Base-by-base conservation (phyloP, 2,888 invertebrate genomes). In the Drosophila tanythrix region DNA sequence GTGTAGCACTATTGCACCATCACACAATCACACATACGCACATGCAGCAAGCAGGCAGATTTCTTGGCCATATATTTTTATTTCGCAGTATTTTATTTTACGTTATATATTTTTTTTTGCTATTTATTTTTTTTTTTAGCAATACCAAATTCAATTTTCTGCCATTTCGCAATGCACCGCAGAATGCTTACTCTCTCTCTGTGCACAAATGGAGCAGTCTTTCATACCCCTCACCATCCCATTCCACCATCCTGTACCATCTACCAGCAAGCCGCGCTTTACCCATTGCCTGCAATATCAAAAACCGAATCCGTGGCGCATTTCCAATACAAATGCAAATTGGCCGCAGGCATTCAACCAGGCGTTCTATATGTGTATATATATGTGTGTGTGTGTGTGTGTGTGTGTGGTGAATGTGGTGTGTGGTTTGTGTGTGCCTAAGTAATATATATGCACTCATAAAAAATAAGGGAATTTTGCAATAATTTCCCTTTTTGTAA, bases 311-410 rank as follows among this genome's bases (percentile, higher is more conserved):
- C 61, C 58, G 68, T 56, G 68, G 79, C 87, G 63, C 72, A 80
- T 76, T 71, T 62, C 67, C 59, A 76, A 78, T 80, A 64, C 81
- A 80, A 78, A 79, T 76, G 81, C 76, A 88, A 84, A 84, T 84
- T 88, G 87, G 76, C 89, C 89, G 58, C 87, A 83, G 87, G 83
- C 89, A 74, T 78, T 62, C 78, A 80, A 67, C 68, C 74, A 74
- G 62, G 70, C 58, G 62, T 66, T 79, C 43, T 55, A 52, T 35
- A 29, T 43, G 15, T 64, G 7, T 58, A 2, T 46, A 6, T 59
- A 27, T 36, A 11, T 53, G 35, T 43, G 53, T 36, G 13, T 68
- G 69, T 62, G 31, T 53, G 21, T n/a, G 50, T 21, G 21, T 21
- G 21, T 21, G 21, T 21, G 21, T 53, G n/a, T 61, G 50, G 27